Base-by-base conservation (phyloP, 2,888 invertebrate genomes). In the Tromatobia lineatoria region DNA sequence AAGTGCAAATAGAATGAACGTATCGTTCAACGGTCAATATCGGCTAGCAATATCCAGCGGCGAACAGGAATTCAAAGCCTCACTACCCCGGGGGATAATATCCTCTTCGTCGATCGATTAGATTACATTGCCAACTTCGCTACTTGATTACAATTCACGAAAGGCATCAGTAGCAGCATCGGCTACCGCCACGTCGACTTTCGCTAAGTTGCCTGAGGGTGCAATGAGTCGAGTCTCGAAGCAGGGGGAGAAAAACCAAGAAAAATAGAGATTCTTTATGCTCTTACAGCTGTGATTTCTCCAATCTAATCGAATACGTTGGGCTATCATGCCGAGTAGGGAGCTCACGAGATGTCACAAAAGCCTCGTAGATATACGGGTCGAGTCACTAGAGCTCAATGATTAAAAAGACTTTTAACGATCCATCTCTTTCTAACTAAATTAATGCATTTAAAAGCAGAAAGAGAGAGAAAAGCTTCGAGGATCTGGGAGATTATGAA, bases 21-120 rank as follows among this genome's bases (percentile, higher is more conserved):
- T 54, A 74, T 79, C 74, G 74, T 74, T 79, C 74, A 70, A 82
- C 69, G 78, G 82, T 79, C 74, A 82, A 82, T 82, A 82, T 70
- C 78, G 74, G 64, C 50, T 54, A 64, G 74, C 78, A 74, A 74
- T 82, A 82, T 82, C 59, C 45, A 77, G 20, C 66, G 52, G 45
- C 38, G 47, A 61, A 38, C 59, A 45, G 69, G 74, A 78, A 78
- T 78, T 74, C 61, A 82, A 34, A 74, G 34, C 70, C 23, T 54
- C 38, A 13, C 42, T 54, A 73, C 20, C 54, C 42, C 45, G 76
- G 38, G 59, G 67, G 25, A 74, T 64, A 82, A 78, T 70, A 78
- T 64, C 61, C 74, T 82, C 73, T 67, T 66, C 29, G 69, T 47
- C 54, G 69, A 78, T 78, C 78, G 69, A 82, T 82, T 69, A 61